These are phyloP conservation scores for Drosophila azteca DNA, from an alignment of 1,140 invertebrate species.

Conservation along the genomic window DNA sequence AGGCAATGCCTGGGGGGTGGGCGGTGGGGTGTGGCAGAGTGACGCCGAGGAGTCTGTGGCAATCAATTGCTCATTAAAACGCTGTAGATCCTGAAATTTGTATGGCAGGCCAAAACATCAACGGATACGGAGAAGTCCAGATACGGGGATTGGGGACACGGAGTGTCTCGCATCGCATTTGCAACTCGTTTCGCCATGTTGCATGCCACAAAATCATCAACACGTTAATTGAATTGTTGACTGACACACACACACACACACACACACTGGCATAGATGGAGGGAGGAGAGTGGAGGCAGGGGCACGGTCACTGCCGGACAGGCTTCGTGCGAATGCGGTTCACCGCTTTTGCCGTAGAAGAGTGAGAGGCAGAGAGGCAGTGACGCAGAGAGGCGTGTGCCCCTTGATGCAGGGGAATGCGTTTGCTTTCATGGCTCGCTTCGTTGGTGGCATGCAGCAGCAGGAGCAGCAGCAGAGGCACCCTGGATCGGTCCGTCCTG, in stretches of 20 bases:
- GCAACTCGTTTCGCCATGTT: conserved; percentile 67
- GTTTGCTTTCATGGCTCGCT: conserved; percentile 78
- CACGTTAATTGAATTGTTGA: conserved; percentile 84
- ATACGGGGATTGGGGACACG: neutral
- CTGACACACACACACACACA: conserved; percentile 68
- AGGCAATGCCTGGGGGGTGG: conserved; percentile 3
- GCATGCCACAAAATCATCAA: conserved; percentile 81
- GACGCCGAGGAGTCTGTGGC: conserved; percentile 3
- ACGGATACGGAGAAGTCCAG: no score
- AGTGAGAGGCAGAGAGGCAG: neutral
- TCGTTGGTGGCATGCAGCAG: conserved; percentile 64
- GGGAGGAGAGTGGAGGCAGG: neutral
- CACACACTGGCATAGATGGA: conserved; percentile 44
- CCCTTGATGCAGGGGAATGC: conserved; percentile 69
- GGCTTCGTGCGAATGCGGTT: conserved; percentile 72
- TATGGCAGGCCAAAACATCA: neutral
- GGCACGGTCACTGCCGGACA: conserved; percentile 19
- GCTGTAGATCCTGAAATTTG: conserved; percentile 41
- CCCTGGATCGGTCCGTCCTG: neutral
- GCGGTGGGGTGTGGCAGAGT: no score
- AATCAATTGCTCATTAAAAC: conserved; percentile 79
- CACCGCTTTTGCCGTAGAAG: conserved; percentile 43
- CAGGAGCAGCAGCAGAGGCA: conserved; percentile 29
- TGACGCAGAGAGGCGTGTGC: neutral
- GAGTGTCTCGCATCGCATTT: conserved; percentile 31